These are phyloP conservation scores for Drosophila ustulata DNA, from an alignment of 2,888 invertebrate species.

Conservation along the genomic window DNA sequence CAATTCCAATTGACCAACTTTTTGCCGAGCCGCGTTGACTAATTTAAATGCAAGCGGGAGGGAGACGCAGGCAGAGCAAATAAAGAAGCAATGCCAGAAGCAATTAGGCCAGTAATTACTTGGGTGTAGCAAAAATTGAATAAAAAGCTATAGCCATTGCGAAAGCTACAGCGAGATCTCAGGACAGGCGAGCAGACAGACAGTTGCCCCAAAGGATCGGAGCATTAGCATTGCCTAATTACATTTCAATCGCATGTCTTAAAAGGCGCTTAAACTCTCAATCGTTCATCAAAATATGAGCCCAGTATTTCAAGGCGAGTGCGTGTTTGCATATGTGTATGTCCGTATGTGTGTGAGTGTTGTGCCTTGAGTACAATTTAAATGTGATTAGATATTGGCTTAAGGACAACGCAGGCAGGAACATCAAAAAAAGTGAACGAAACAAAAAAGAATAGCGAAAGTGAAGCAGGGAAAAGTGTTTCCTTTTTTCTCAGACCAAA, in stretches of 20 bases:
- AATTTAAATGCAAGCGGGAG: conserved; percentile 24
- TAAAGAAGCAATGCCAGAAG: conserved; percentile 32
- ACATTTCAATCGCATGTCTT: conserved; percentile 79
- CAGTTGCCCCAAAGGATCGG: conserved; percentile 24
- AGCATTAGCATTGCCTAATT: conserved; percentile 79
- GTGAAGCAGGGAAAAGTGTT: conserved; percentile 30
- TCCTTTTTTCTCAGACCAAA: conserved; percentile 1
- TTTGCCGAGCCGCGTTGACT: background rate
- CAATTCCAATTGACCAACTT: conserved; percentile 42
- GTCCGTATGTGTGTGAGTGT: conserved; percentile 16
- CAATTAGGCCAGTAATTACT: conserved; percentile 58
- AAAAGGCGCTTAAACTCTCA: conserved; percentile 68
- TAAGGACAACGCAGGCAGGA: conserved; percentile 43
- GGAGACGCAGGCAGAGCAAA: conserved; percentile 15
- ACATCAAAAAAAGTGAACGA: conserved; percentile 7
- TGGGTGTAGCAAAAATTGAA: conserved; percentile 45
- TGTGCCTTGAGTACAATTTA: conserved; percentile 69
- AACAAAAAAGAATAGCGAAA: conserved; percentile 21
- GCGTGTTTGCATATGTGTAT: conserved; percentile 11
- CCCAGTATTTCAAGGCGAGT: background rate
- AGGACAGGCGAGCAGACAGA: background rate
- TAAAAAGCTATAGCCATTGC: conserved; percentile 29
- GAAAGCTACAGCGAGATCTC: conserved; percentile 23
- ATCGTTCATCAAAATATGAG: conserved; percentile 56
- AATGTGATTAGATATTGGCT: conserved; percentile 75